Conservation (phyloP, 1,140 invertebrate genomes). For the Meloidogyne chitwoodi region DNA sequence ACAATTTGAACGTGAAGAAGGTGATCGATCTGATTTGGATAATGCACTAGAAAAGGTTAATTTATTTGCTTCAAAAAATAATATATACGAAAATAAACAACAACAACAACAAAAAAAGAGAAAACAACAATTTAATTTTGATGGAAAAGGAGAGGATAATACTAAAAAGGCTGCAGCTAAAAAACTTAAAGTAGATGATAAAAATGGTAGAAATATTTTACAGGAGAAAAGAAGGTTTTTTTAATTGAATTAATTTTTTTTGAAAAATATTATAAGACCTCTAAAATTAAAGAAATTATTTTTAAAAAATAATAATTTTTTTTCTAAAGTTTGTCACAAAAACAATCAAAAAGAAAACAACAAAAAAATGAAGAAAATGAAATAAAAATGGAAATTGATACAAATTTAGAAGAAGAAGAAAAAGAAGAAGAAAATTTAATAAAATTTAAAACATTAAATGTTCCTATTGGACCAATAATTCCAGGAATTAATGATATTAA, state of each 20-base stretch:
- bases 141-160: not conserved
- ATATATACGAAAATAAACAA: not conserved
- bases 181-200: not conserved
- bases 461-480: conserved; percentile 13
- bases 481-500: conserved; percentile 1
- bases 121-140: not conserved
- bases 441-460: not conserved
- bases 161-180: not conserved
- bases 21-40: conserved; percentile 39
- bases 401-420: not conserved
- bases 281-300: too few relatives aligned
- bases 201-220: not conserved
- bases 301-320: too few relatives aligned
- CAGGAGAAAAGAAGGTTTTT: too few relatives aligned
- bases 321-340: too few relatives aligned
- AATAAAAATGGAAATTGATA: not conserved
- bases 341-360: too few relatives aligned
- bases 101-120: conserved; percentile 3
- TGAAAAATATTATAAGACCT: too few relatives aligned
- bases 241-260: too few relatives aligned
- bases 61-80: conserved; percentile 11
- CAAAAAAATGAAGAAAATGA: not conserved
- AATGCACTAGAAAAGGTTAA: conserved; percentile 40
- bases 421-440: not conserved
- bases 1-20: conserved; percentile 49